Conservation (phyloP, 2,113 vertebrate species). For the Cyrtonyx montezumae region DNA sequence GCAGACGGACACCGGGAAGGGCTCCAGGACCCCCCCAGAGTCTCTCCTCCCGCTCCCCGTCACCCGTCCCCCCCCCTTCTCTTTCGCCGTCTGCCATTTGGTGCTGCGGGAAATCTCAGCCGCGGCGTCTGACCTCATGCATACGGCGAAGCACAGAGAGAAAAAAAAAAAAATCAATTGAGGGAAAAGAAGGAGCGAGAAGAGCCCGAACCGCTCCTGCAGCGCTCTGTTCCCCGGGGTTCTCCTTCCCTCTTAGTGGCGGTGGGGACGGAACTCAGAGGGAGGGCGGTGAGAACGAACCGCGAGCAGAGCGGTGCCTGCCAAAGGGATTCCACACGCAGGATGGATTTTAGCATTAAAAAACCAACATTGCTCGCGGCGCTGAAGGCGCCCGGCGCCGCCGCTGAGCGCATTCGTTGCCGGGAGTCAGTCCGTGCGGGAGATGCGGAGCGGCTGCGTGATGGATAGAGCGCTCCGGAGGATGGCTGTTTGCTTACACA, state of each 20-base stretch:
- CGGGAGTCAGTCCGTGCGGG: constrained; percentile 72
- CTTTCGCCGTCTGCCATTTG: background rate
- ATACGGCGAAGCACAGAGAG: constrained; percentile 28
- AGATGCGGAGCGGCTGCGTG: constrained; percentile 73
- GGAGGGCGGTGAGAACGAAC: background rate
- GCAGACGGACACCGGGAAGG: no score
- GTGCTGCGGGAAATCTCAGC: background rate
- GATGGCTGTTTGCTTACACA: constrained; percentile 73
- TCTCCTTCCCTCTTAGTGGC: constrained; percentile 7
- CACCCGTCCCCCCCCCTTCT: no score
- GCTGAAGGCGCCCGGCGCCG: constrained; percentile 58
- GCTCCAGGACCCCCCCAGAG: background rate
- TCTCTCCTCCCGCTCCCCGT: background rate
- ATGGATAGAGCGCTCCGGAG: constrained; percentile 77
- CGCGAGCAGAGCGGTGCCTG: no score
- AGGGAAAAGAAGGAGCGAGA: constrained; percentile 33
- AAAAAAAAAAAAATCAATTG: constrained; percentile 46
- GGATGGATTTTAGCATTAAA: constrained; percentile 55
- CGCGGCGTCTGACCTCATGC: constrained; percentile 33
- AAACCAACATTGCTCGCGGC: constrained; percentile 57
- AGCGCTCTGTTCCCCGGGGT: constrained; percentile 55
- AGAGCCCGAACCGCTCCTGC: constrained; percentile 38
- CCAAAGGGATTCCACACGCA: background rate
- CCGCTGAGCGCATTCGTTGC: constrained; percentile 67
- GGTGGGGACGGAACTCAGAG: background rate